Percentiles rank a stretch among this genome's conserved stretches.
phyloP scores from a whole-genome alignment of 2,888 invertebrate species.

The Aelia acuminata region DNA sequence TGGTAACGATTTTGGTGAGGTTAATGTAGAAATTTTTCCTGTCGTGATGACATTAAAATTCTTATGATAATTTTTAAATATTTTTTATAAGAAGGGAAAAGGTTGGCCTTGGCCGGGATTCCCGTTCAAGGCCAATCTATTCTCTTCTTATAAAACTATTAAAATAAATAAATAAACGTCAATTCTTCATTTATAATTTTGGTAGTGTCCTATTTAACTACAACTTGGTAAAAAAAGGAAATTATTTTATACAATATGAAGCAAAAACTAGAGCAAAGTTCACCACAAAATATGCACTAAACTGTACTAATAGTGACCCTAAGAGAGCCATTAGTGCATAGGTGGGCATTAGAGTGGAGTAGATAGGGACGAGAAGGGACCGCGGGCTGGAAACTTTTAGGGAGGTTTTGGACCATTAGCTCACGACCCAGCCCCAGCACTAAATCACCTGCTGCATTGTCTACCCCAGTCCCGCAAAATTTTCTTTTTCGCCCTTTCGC shows the following conservation, averaged over 20 bases:
- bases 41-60: too few species aligned
- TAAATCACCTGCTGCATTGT: conserved; percentile 46
- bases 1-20: too few species aligned
- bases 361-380: background rate
- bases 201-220: too few species aligned
- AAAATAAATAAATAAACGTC: too few species aligned
- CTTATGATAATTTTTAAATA: too few species aligned
- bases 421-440: background rate
- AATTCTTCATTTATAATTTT: too few species aligned
- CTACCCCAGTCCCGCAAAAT: background rate
- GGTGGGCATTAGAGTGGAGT: conserved; percentile 42
- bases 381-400: conserved; percentile 32
- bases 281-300: conserved; percentile 1
- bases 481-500: background rate
- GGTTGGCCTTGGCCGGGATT: too few species aligned
- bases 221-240: too few species aligned
- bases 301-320: conserved; percentile 24
- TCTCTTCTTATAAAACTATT: too few species aligned
- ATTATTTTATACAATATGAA: background rate
- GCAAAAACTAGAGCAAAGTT: background rate
- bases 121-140: too few species aligned
- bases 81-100: too few species aligned
- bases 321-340: conserved; percentile 24
- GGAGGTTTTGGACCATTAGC: conserved; percentile 48
- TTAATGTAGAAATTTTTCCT: too few species aligned